phyloP scores from a whole-genome alignment of 2,113 vertebrate species.

The Pelmatolapia mariae region DNA sequence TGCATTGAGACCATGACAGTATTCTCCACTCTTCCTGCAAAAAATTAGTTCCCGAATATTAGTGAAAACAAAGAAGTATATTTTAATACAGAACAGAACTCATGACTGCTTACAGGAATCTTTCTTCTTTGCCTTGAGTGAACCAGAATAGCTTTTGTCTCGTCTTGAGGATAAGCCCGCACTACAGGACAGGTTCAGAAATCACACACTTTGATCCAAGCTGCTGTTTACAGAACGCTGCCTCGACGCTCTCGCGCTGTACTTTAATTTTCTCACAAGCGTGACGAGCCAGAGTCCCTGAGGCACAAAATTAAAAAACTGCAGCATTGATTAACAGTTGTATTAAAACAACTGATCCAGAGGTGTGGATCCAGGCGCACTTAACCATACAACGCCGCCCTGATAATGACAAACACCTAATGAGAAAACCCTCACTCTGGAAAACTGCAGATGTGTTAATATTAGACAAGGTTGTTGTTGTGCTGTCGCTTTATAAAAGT shows the following conservation, averaged over 20 bases:
- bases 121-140: not conserved
- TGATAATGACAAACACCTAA: not conserved
- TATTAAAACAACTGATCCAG: not conserved
- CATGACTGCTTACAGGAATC: not conserved
- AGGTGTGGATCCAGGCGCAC: not conserved
- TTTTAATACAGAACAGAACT: not conserved
- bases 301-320: slow-evolving; percentile 28
- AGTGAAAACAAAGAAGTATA: not conserved
- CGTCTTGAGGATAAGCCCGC: accelerated
- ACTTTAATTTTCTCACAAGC: not conserved
- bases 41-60: not conserved
- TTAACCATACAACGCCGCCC: not conserved
- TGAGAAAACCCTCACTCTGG: not conserved
- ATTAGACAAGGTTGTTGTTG: not conserved
- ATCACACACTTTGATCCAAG: not conserved
- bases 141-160: not conserved
- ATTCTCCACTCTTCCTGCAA: not conserved
- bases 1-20: accelerated
- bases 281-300: not conserved
- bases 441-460: not conserved
- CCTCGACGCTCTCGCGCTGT: not conserved
- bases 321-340: not conserved
- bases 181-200: not conserved
- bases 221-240: not conserved
- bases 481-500: not conserved